Conservation (phyloP, 2,113 vertebrate species). For the Atherinomorus stipes region DNA sequence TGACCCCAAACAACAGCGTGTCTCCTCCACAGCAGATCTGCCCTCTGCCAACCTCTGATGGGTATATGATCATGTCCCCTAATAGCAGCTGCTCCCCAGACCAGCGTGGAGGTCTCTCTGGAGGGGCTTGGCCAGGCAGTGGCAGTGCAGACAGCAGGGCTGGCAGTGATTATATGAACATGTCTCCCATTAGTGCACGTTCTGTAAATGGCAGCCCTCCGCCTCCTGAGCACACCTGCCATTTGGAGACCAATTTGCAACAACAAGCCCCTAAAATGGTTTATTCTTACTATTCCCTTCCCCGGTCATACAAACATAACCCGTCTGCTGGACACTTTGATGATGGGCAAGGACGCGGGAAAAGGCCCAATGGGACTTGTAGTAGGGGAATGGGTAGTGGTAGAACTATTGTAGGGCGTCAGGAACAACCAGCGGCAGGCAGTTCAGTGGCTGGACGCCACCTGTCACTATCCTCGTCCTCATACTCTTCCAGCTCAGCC, state of each 20-base stretch:
- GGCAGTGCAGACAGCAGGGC: constrained; percentile 77
- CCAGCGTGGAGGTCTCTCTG: constrained; percentile 72
- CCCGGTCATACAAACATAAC: constrained; percentile 82
- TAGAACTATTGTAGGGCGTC: constrained; percentile 42
- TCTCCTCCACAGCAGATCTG: constrained; percentile 83
- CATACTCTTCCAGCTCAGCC: constrained; percentile 85
- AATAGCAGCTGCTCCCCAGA: constrained; percentile 85
- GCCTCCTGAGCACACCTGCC: constrained; percentile 54
- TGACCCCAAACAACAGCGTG: constrained; percentile 83
- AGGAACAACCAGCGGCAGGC: constrained; percentile 48
- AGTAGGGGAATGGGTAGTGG: constrained; percentile 57
- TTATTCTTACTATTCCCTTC: constrained; percentile 83
- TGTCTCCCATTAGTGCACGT: constrained; percentile 84
- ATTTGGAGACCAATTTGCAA: constrained; percentile 67
- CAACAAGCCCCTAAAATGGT: constrained; percentile 82
- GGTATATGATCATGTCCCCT: constrained; percentile 88
- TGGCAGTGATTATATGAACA: constrained; percentile 87
- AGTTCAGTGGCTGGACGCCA: constrained; percentile 61
- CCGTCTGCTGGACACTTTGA: constrained; percentile 71
- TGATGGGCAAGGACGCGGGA: constrained; percentile 75
- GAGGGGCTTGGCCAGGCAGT: constrained; percentile 73
- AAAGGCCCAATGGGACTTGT: constrained; percentile 59
- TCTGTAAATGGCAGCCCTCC: constrained; percentile 81
- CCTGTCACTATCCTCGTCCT: constrained; percentile 81
- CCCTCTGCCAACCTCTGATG: constrained; percentile 73